A percentile compares a stretch with the other conserved stretches of the same genome.
Conservation (phyloP, 2,113 vertebrate species). For the Myotis davidii region DNA sequence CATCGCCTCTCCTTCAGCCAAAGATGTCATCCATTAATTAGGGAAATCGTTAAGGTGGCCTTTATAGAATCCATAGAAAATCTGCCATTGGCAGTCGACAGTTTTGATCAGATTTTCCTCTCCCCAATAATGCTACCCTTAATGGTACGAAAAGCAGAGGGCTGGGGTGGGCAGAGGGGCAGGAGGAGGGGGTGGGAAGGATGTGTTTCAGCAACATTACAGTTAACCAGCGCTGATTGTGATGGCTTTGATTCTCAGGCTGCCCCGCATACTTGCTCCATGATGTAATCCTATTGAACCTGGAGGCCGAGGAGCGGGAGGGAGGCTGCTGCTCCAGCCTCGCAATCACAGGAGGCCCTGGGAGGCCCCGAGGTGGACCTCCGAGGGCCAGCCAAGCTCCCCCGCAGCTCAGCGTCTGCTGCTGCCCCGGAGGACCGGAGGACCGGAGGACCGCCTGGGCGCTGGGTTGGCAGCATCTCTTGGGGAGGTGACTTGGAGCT, state of each 20-base stretch:
- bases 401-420: background rate
- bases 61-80: slow-evolving; percentile 99
- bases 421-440: too few relatives aligned
- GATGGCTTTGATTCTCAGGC: slow-evolving; percentile 97
- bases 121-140: slow-evolving; percentile 92
- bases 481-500: background rate
- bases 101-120: slow-evolving; percentile 99
- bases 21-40: slow-evolving; percentile 99
- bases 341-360: slow-evolving; percentile 89
- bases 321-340: slow-evolving; percentile 72
- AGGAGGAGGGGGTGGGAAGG: slow-evolving; percentile 85
- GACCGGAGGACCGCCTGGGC: background rate
- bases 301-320: slow-evolving; percentile 91
- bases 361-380: slow-evolving; percentile 77
- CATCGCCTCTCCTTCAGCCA: slow-evolving; percentile 99
- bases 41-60: slow-evolving; percentile 99
- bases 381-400: slow-evolving; percentile 48
- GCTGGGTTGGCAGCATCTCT: background rate
- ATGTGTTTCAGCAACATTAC: slow-evolving; percentile 93
- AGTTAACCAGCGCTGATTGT: slow-evolving; percentile 94
- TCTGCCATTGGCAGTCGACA: slow-evolving; percentile 95
- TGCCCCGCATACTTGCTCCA: slow-evolving; percentile 95
- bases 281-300: slow-evolving; percentile 99
- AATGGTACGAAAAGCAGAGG: slow-evolving; percentile 83
- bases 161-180: slow-evolving; percentile 75